Percentiles rank a stretch among this genome's conserved stretches.
Evolutionary conservation across 2,888 invertebrate genomes (phyloP).

Genomic region (Synanthedon myopaeformis): DNA sequence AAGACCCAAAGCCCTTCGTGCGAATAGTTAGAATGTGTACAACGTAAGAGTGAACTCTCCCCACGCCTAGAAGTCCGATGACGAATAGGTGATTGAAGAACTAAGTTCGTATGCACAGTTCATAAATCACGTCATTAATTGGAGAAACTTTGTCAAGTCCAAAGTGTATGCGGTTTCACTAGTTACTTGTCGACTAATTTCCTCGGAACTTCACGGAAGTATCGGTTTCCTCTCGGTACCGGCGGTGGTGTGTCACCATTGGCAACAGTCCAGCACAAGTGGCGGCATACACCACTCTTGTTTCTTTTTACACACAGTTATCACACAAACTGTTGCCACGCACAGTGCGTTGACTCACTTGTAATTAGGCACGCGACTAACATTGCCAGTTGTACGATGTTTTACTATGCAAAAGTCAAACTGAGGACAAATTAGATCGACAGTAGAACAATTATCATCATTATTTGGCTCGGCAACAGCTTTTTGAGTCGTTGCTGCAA

Average conservation of each 20-base stretch:
- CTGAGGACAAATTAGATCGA: not conserved
- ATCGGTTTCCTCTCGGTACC: slow-evolving; percentile 1
- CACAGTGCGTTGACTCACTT: slow-evolving; percentile 2
- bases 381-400: not conserved
- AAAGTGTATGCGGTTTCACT: not conserved
- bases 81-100: no score
- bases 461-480: no score
- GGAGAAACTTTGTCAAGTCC: not conserved
- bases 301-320: not conserved
- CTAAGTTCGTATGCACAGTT: no score
- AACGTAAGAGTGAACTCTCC: no score
- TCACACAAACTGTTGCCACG: slow-evolving; percentile 1
- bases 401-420: not conserved
- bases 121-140: no score
- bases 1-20: no score
- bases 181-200: not conserved
- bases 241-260: slow-evolving; percentile 2
- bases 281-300: not conserved
- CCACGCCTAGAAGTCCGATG: no score
- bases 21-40: no score
- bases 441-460: not conserved
- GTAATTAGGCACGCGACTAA: not conserved
- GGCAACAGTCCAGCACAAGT: slow-evolving; percentile 1
- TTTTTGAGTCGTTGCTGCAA: no score
- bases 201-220: slow-evolving; percentile 2